These are phyloP conservation scores for Osedax fenrisi DNA, from an alignment of 2,888 invertebrate genomes.

Conservation along the genomic window DNA sequence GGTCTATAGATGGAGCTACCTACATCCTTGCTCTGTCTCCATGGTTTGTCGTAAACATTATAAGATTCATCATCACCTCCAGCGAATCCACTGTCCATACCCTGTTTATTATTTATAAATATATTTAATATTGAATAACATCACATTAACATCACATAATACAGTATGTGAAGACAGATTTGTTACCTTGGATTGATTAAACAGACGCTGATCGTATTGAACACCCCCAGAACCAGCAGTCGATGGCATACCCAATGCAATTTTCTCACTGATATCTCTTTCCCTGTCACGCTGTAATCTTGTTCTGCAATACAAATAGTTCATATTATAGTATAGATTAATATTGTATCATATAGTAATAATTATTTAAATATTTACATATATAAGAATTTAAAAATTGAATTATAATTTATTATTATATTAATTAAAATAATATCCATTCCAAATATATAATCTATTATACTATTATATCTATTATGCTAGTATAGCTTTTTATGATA, in stretches of 20 bases:
- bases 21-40: slow-evolving; percentile 76
- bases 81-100: slow-evolving; percentile 77
- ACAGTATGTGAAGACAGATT: too few species aligned
- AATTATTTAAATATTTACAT: too few species aligned
- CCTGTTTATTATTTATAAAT: slow-evolving; percentile 49
- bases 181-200: slow-evolving; percentile 64
- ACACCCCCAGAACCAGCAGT: slow-evolving; percentile 65
- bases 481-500: too few species aligned
- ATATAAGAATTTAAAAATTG: too few species aligned
- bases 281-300: slow-evolving; percentile 64
- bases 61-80: slow-evolving; percentile 85
- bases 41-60: slow-evolving; percentile 93
- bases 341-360: too few species aligned
- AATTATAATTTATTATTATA: too few species aligned
- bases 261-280: slow-evolving; percentile 93
- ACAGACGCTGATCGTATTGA: slow-evolving; percentile 80
- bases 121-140: too few species aligned
- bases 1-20: slow-evolving; percentile 64
- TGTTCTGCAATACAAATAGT: slow-evolving; percentile 54
- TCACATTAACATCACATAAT: too few species aligned
- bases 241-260: slow-evolving; percentile 80
- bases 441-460: too few species aligned
- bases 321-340: too few species aligned
- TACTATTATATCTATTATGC: too few species aligned
- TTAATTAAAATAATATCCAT: too few species aligned